phyloP scores from a whole-genome alignment of 2,113 vertebrate species.

The Dromiciops gliroides region DNA sequence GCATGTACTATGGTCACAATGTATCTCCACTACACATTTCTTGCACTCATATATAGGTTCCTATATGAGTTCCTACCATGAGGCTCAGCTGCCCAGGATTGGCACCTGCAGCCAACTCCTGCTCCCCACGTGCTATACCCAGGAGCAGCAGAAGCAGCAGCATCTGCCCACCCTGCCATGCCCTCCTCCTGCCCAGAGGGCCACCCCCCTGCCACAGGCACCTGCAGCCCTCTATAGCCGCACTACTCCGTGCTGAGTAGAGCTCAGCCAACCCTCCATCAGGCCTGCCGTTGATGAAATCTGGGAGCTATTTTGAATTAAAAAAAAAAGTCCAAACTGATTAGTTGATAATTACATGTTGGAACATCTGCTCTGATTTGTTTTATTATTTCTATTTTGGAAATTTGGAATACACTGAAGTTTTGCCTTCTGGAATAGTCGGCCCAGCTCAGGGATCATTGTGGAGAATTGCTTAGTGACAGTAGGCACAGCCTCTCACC shows the following conservation, averaged over 20 bases:
- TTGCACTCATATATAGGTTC: neutral
- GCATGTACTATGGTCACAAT: neutral
- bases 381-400: conserved; percentile 78
- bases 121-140: neutral
- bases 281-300: conserved; percentile 41
- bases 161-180: neutral
- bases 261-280: conserved; percentile 11
- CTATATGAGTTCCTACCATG: neutral
- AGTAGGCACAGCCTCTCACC: conserved; percentile 69
- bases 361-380: conserved; percentile 80
- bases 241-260: neutral
- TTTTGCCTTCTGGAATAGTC: conserved; percentile 73
- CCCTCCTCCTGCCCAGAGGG: neutral
- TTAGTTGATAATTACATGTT: conserved; percentile 77
- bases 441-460: conserved; percentile 34
- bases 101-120: conserved; percentile 55
- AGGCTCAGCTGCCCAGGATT: conserved; percentile 57
- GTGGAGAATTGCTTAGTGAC: conserved; percentile 49
- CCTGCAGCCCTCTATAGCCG: neutral
- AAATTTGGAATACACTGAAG: conserved; percentile 66
- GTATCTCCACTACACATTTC: neutral
- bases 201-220: neutral
- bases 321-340: conserved; percentile 70
- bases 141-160: neutral
- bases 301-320: conserved; percentile 50